Percentiles rank a stretch among this genome's conserved stretches.
Evolutionary conservation across 1,140 invertebrate species (phyloP).

Genomic region (Mya arenaria): DNA sequence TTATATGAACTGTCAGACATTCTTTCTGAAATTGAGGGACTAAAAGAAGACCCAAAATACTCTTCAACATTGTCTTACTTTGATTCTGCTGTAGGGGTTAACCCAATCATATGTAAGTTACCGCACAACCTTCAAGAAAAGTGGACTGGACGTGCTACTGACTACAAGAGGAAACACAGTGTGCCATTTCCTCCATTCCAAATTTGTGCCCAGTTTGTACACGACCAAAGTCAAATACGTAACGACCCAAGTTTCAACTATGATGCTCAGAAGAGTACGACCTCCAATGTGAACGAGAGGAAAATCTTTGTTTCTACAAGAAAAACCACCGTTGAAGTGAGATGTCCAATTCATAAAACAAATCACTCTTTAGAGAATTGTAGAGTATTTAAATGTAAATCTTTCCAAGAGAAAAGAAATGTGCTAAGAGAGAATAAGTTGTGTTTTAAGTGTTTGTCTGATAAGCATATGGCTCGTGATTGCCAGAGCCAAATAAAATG

Average conservation of each 20-base stretch:
- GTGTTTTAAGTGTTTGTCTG: conserved; percentile 42
- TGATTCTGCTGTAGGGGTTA: conserved; percentile 52
- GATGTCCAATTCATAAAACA: conserved; percentile 14
- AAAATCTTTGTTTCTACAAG: background rate
- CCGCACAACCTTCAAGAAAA: conserved; percentile 53
- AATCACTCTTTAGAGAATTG: conserved; percentile 27
- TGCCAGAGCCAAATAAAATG: background rate
- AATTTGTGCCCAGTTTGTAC: conserved; percentile 10
- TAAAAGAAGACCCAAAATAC: conserved; percentile 51
- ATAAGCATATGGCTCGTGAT: conserved; percentile 2
- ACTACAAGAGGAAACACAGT: conserved; percentile 50
- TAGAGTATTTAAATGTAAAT: conserved; percentile 3
- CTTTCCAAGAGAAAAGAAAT: conserved; percentile 5
- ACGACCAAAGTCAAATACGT: background rate
- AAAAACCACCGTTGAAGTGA: background rate
- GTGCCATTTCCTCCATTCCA: conserved; percentile 47
- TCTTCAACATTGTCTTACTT: conserved; percentile 39
- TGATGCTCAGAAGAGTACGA: background rate
- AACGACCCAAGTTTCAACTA: conserved; percentile 44
- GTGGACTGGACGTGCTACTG: conserved; percentile 41
- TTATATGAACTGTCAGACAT: conserved; percentile 57
- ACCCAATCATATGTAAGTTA: conserved; percentile 53
- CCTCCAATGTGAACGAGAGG: background rate
- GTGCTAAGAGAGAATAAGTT: conserved; percentile 26
- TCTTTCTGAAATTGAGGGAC: conserved; percentile 43